Conservation (phyloP, 2,113 vertebrate species). For the Barnardius zonarius region DNA sequence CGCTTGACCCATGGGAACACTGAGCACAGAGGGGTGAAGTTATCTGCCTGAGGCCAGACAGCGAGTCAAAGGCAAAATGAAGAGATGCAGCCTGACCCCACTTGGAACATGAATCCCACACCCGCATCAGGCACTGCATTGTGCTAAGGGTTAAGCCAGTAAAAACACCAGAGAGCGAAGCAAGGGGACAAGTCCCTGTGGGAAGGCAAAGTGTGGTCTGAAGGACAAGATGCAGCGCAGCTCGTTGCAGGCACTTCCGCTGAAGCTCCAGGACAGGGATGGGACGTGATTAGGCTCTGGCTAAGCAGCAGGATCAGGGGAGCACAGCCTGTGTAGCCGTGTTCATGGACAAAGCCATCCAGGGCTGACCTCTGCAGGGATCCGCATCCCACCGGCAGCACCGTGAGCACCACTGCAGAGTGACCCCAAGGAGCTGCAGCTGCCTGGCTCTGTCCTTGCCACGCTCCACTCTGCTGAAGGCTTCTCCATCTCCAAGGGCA, state of each 20-base stretch:
- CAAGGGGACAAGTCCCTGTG: background rate
- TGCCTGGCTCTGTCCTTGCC: background rate
- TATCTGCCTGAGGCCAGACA: background rate
- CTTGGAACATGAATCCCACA: background rate
- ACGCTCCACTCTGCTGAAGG: background rate
- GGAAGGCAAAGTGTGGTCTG: background rate
- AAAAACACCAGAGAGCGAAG: background rate
- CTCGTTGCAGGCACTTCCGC: background rate
- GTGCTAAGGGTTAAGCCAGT: background rate
- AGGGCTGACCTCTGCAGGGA: background rate
- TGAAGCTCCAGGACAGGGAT: background rate
- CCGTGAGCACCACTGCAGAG: rapidly evolving
- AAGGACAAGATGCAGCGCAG: background rate
- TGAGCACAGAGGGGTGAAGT: background rate
- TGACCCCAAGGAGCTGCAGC: rapidly evolving
- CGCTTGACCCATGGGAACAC: rapidly evolving
- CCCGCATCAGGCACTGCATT: background rate
- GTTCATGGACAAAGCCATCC: rapidly evolving
- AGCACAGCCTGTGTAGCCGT: rapidly evolving
- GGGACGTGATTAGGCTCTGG: background rate
- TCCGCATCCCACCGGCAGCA: rapidly evolving
- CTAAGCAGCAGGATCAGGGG: background rate
- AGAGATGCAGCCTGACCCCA: background rate
- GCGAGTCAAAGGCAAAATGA: background rate
- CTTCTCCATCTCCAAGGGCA: background rate